phyloP scores from a whole-genome alignment of 1,140 invertebrate genomes.

The Drosophila pectinifera region DNA sequence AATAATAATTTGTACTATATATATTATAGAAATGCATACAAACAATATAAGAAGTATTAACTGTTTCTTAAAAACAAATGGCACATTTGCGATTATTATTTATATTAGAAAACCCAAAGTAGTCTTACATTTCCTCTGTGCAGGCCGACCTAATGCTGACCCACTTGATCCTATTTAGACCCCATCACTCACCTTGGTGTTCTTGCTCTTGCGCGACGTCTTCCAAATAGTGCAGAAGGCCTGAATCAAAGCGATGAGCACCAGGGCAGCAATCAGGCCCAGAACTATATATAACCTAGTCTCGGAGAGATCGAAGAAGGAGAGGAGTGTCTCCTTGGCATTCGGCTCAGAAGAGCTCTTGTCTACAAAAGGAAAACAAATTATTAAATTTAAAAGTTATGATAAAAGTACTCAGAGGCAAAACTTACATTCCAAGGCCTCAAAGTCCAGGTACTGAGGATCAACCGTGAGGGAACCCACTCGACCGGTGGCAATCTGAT shows the following conservation, averaged over 20 bases:
- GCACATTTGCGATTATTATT: not conserved
- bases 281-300: slow-evolving; percentile 93
- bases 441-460: slow-evolving; percentile 90
- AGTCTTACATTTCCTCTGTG: slow-evolving; percentile 21
- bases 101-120: not conserved
- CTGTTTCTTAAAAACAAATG: not conserved
- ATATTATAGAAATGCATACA: too few species aligned
- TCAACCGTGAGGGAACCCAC: slow-evolving; percentile 92
- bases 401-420: rapidly evolving
- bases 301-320: slow-evolving; percentile 87
- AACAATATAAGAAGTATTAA: too few species aligned
- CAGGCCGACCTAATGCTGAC: slow-evolving; percentile 34
- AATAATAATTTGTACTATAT: not conserved
- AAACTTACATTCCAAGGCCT: slow-evolving; percentile 88
- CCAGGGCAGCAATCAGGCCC: slow-evolving; percentile 91
- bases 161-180: not conserved
- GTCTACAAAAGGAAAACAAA: too few species aligned
- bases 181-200: slow-evolving; percentile 86
- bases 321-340: slow-evolving; percentile 78
- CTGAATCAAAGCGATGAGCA: slow-evolving; percentile 92
- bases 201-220: slow-evolving; percentile 88
- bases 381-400: not conserved
- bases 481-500: slow-evolving; percentile 89
- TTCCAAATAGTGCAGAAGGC: slow-evolving; percentile 93
- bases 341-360: slow-evolving; percentile 59